phyloP scores from a whole-genome alignment of 1,140 invertebrate genomes.

The Diploscapter pachys region DNA sequence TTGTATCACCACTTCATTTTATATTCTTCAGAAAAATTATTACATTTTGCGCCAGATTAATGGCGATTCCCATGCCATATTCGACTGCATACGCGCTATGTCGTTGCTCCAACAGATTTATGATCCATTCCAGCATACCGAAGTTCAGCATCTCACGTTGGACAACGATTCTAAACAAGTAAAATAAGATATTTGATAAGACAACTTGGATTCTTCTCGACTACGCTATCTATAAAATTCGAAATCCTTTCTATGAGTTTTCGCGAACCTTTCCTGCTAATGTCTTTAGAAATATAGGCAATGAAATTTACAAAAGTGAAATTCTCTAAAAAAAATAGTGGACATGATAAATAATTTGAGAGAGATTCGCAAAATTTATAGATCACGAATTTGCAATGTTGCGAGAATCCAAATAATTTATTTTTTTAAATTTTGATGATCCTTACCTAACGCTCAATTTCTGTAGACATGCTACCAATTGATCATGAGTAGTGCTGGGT shows the following conservation, averaged over 20 bases:
- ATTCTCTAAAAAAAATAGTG: too few relatives aligned
- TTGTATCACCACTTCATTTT: neutral
- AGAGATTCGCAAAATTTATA: too few relatives aligned
- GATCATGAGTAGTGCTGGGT: constrained; percentile 24
- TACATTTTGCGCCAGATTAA: constrained; percentile 23
- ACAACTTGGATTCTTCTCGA: constrained; percentile 3
- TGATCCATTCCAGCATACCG: constrained; percentile 31
- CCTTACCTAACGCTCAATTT: constrained; percentile 19
- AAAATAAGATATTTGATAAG: neutral
- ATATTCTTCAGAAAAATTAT: neutral
- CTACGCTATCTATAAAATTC: neutral
- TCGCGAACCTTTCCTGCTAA: too few relatives aligned
- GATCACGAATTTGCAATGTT: too few relatives aligned
- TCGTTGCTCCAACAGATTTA: constrained; percentile 19
- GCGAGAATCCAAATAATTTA: too few relatives aligned
- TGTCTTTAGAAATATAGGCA: too few relatives aligned
- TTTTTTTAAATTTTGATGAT: too few relatives aligned
- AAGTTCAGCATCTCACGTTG: constrained; percentile 19
- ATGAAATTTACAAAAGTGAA: too few relatives aligned
- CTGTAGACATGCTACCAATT: constrained; percentile 27
- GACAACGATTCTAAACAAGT: too few relatives aligned
- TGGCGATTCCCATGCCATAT: constrained; percentile 18
- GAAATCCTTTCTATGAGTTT: neutral
- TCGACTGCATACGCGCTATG: constrained; percentile 24
- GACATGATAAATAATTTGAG: too few relatives aligned